Evolutionary conservation across 2,113 vertebrate genomes (phyloP), one percentile per base, ranked within the genome.

Genomic region (Andinoacara biseriatus): DNA sequence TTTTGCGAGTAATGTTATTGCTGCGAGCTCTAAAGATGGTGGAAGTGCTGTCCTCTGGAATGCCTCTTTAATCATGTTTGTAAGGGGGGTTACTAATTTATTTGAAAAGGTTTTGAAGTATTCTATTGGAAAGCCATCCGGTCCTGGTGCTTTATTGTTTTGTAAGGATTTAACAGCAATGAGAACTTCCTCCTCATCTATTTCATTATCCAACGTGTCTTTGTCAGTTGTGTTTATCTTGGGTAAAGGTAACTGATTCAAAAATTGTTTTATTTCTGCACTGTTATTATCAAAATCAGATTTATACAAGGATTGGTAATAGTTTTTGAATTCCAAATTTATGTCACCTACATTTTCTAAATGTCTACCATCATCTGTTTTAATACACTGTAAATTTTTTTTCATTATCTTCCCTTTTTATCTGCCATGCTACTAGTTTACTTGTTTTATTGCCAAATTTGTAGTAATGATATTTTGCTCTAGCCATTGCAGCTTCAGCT

Each of bases 151-250:
- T 8, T 63, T 63, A 15, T 22, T 40, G n/a, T 24, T 63, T 76
- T 60, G 38, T 60, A 49, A 76, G 0, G 0, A 78, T 78, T 78
- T 11, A 35, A 1, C 26, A 78, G 13, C 20, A 7, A 78, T 40
- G 14, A 29, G 7, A 33, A 78, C 29, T 0, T 77, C 11, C 0
- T 61, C 58, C 0, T 9, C 35, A 35, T 9, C 2, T 35, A 35
- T 35, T 9, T 35, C 35, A 35, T 9, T 35, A 35, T 35, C 35
- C 35, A 9, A 7, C 8, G 9, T 35, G 35, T 35, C 7, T 9
- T 35, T 9, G 3, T 35, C 35, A 35, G 56, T 18, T 58, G 54
- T 40, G 54, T 22, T 40, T 35, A 75, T 58, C 74, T 75, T 58
- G 7, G 54, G n/a, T 57, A 76, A 57, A 58, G 31, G 15, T 40